These are phyloP conservation scores for Phylloscopus trochilus DNA, from an alignment of 2,113 vertebrate species.

Conservation along the genomic window DNA sequence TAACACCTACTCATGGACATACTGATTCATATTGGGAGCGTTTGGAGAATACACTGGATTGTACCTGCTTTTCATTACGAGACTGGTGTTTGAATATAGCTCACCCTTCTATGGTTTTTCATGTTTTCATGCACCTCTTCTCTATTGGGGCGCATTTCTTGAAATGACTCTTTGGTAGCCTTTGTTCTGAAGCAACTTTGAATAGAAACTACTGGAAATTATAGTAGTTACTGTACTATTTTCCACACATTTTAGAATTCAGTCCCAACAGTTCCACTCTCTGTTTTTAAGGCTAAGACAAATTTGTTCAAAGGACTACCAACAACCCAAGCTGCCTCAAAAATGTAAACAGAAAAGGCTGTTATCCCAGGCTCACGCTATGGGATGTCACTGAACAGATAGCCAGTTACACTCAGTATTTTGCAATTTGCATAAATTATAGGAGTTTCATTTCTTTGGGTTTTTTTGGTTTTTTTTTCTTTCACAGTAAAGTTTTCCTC, in stretches of 20 bases:
- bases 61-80: background rate
- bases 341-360: background rate
- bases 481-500: slow-evolving; percentile 38
- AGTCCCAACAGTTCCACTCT: background rate
- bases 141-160: background rate
- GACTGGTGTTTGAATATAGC: background rate
- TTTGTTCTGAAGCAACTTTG: slow-evolving; percentile 41
- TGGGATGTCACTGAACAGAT: background rate
- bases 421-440: slow-evolving; percentile 58
- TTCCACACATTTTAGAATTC: background rate
- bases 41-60: background rate
- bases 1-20: slow-evolving; percentile 33
- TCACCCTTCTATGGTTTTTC: background rate
- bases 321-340: background rate
- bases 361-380: background rate
- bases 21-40: slow-evolving; percentile 3
- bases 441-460: background rate
- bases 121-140: background rate
- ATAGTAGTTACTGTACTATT: background rate
- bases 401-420: slow-evolving; percentile 41
- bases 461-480: background rate
- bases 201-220: background rate
- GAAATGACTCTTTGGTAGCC: slow-evolving; percentile 17
- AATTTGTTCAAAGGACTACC: slow-evolving; percentile 49
- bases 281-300: slow-evolving; percentile 46